Base-by-base conservation (phyloP, 2,888 invertebrate genomes). In the Catocala sponsa region DNA sequence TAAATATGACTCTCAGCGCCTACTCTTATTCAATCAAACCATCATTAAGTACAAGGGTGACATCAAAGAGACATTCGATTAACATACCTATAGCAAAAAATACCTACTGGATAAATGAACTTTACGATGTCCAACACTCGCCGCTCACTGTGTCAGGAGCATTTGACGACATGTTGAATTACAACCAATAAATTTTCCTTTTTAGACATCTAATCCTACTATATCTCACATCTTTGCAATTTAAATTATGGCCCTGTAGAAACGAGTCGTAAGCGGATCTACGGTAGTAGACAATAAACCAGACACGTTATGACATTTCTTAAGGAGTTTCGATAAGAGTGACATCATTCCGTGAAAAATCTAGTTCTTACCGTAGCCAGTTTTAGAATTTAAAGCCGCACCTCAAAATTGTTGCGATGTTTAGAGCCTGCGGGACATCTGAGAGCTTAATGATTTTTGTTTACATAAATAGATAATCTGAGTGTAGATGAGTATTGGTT, bases 1-100 rank as follows among this genome's bases (percentile, higher is more conserved):
- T 53, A 32, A 53, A 48, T 9, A 52, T 56, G 41, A 58, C 53
- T 65, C 59, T 60, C 54, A 55, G 62, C 51, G 41, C 52, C 59
- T 59, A 63, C 56, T 62, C 61, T 70, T 70, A 68, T 72, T 74
- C 70, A 72, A 76, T 71, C 77, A 77, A 74, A 66, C 42, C 57
- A 61, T 75, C 71, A 75, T 75, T 75, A 77, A 61, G 74, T 66
- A 74, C 74, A 75, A 75, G 74, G 74, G 72, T 77, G 74, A 77
- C 74, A 71, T 77, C 63, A 68, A 70, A 76, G 63, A 65, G 63
- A 60, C 67, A 57, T 71, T 74, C 56, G 68, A 74, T 74, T 74
- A 74, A 54, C 71, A 71, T 74, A 72, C 48, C 49, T 49, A 58
- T 33, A 58, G 61, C 74, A 74, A 74, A 74, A 76, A 74, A 70